Base-by-base conservation (phyloP, 2,888 invertebrate species). In the Nemurella pictetii region DNA sequence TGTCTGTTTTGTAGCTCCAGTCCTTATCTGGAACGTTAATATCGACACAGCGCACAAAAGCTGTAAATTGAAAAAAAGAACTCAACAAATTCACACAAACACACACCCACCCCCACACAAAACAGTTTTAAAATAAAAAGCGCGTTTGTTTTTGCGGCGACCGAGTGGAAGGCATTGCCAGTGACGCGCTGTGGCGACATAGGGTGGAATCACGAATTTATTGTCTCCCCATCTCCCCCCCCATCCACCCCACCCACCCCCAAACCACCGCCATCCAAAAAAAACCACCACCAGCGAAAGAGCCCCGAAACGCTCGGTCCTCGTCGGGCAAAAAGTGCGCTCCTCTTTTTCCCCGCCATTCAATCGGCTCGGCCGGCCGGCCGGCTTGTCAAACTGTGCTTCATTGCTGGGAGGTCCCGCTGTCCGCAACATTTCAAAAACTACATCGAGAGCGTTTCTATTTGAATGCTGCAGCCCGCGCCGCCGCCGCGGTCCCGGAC, bases 101-200 rank as follows among this genome's bases (percentile, higher is more conserved):
- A 32, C 55, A 55, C 9, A n/a, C n/a, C 32, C n/a, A n/a, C n/a
- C 25, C 15, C 28, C 25, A 72, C 55, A 82, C 82, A 72, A 82
- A 82, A 82, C 36, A 36, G 55, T 55, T 82, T 82, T 78, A 27
- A 72, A 82, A 82, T 82, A 82, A 82, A 82, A 82, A 72, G 55
- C 82, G 82, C 82, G 55, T 72, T 82, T 82, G 82, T 82, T 82
- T 82, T 36, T 82, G 82, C 55, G 81, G 35, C n/a, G n/a, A n/a
- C 28, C 26, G 55, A 28, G 55, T 26, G 28, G 55, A 28, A 28
- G 30, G 78, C 78, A 78, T 28, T 78, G 78, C 29, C 20, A 72
- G 73, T 82, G 82, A 82, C 82, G 55, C 27, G 26, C 5, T 55
- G 55, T 72, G 82, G 36, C n/a, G 55, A 27, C 35, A 26, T 35